Base-by-base conservation (phyloP, 37 sponge, comb jelly and placozoan genomes). In the Theonella swinhoei region DNA sequence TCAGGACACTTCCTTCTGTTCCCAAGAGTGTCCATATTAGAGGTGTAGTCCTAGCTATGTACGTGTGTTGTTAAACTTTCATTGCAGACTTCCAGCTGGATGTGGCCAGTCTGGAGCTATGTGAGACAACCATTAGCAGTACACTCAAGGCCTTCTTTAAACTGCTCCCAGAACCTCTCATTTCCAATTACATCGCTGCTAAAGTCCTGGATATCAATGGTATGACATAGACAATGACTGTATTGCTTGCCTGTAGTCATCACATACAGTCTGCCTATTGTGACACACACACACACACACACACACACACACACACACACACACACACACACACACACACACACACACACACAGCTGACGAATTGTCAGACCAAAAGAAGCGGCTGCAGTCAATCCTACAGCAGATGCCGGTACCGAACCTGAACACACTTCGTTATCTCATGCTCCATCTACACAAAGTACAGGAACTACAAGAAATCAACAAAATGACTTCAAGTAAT, bases 401-500 rank as follows among this genome's bases (percentile, higher is more conserved):
- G 39, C 20, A 61, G 24, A 54, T 92, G 77, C 89, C 93, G 0
- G 41, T 29, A 23, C 85, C 64, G 0, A 92, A 92, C 79, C 66
- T 81, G 36, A 80, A 75, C 24, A 92, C 81, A 30, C 89, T 92
- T 23, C 14, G 34, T 1, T 88, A 25, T 66, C 66, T 92, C 28
- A 36, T 76, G 30, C 1, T 43, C 19, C 93, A 92, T 60, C 65
- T 92, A 25, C 32, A 88, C 42, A 33, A 20, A 38, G 62, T 84
- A 33, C 75, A 80, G 19, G 24, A 71, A 34, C 7, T 78, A 22
- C 68, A 81, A 4, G 91, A 91, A 1, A 65, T 67, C 9, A 96
- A 96, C 88, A 93, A 93, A 64, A 96, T 96, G 97, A 91, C 68
- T 62, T 64, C 94, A 58, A 87, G 83, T 43, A 96, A 93, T 75